Base-by-base conservation (phyloP, 2,113 vertebrate genomes). In the Plotosus lineatus region DNA sequence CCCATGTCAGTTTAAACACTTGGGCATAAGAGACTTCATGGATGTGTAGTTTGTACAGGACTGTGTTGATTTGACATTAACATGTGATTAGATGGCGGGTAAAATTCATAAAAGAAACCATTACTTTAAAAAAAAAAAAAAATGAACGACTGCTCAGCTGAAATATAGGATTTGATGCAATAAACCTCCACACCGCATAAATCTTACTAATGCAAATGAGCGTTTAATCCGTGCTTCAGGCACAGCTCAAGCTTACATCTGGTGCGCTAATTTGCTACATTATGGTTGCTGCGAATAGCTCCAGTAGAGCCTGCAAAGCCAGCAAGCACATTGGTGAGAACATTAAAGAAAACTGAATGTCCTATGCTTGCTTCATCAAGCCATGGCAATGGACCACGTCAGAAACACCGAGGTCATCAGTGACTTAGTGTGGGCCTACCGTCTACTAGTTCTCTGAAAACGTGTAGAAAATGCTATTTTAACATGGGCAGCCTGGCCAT, bases 191-290 rank as follows among this genome's bases (percentile, higher is more conserved):
- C 46, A 66, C 58, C 72, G 33, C 83, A 78, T 80, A 87, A 86
- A 85, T 85, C 84, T 82, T 53, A 51, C 81, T 85, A 80, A 84
- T 82, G 79, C 79, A 88, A 82, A 85, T 82, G 65, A 83, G 65
- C 80, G 55, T 83, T 87, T 86, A 83, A 87, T 88, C 84, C 81
- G 17, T 26, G 80, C 65, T 87, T 80, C 56, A 80, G 83, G 66
- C 80, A 61, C 50, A 79, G 80, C 79, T 83, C 55, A 69, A 76
- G 72, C 73, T 71, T 58, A 77, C 73, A 88, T 89, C 81, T 85
- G 86, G 71, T 83, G 60, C 53, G 79, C 80, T 83, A 68, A 82
- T 81, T 86, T 77, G 63, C 75, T 60, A 75, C 79, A 77, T 83
- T 85, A 84, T 77, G 72, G 79, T 71, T 66, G 82, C 56, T 53